Base-by-base conservation (phyloP, 2,113 vertebrate species). In the Apodemus sylvaticus region DNA sequence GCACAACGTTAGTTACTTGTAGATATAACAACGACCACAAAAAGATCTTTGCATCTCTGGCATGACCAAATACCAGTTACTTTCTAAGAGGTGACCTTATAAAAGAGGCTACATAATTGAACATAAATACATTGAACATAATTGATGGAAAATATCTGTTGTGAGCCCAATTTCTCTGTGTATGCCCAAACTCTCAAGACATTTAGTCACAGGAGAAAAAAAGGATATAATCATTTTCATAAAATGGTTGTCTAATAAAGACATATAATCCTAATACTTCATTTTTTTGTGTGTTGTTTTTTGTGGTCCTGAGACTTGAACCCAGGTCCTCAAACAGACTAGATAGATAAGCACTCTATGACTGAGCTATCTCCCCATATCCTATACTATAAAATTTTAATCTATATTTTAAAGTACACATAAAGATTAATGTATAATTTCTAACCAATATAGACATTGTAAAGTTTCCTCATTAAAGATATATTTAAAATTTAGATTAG, bases 381-480 rank as follows among this genome's bases (percentile, higher is more conserved):
- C n/a, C n/a, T 83, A 17, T 62, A 73, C 42, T 90, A 7, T 31
- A 95, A 68, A 91, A 58, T 94, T 90, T 74, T 94, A 86, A 68
- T 92, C n/a, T 19, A 3, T 89, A 73, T 95, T 96, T 97, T 93
- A 82, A 97, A 97, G 94, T 78, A 73, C 9, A 71, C 68, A 12
- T 64, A 88, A 94, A 24, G 91, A 42, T 58, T n/a, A 17, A 66
- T 91, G 55, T 53, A 9, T 93, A 90, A 86, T 81, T 64, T 86
- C 4, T 95, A 82, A 76, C 24, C 34, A 74, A 4, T 92, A 45
- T 92, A 64, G 68, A 94, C 93, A 89, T 94, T 94, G 36, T 62
- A 92, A 5, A 77, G n/a, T 90, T 96, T 90, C 53, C 7, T 96
- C 39, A 73, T 95, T n/a, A 93, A 64, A 96, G 77, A 20, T 73